Evolutionary conservation across 2,888 invertebrate genomes (phyloP), one percentile per base, ranked within the genome.

Genomic region (Callosobruchus maculatus): DNA sequence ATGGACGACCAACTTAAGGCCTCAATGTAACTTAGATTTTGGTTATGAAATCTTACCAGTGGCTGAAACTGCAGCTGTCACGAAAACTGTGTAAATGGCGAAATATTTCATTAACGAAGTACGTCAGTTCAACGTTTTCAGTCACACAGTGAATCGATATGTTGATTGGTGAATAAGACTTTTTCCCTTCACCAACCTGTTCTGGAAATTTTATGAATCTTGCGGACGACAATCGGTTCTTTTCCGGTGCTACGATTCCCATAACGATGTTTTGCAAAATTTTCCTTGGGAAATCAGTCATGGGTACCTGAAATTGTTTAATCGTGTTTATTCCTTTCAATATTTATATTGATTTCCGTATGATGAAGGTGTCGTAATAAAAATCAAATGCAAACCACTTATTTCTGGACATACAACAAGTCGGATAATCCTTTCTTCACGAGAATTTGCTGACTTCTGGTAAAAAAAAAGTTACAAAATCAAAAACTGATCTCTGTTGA

Each of bases 31-130:
- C 7, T 21, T 68, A n/a, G n/a, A n/a, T n/a, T n/a, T n/a, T n/a
- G n/a, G n/a, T 9, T 69, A 9, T 18, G 20, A 69, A 22, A 22
- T 22, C 69, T 22, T 70, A 21, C 22, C 70, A 26, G 4, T 70
- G 70, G 26, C 70, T 70, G 20, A n/a, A 18, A 18, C 49, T 49
- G 70, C 18, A 26, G 20, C 70, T n/a, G 21, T 21, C 22, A 5
- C 70, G 20, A 26, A n/a, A 21, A 21, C 21, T 70, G 21, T 26
- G 26, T 18, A 73, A 68, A 67, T 71, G 66, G 2, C 73, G 70
- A n/a, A 81, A 78, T 21, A 88, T 87, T 80, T 85, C 81, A 22
- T 88, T 83, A 71, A 90, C 83, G 74, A 89, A 90, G 81, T 88
- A 89, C 20, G 80, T 78, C 49, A 90, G 85, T 70, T 89, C 88